Conservation (phyloP, 2,797 vertebrate genomes). For the Rhabdomys pumilio region DNA sequence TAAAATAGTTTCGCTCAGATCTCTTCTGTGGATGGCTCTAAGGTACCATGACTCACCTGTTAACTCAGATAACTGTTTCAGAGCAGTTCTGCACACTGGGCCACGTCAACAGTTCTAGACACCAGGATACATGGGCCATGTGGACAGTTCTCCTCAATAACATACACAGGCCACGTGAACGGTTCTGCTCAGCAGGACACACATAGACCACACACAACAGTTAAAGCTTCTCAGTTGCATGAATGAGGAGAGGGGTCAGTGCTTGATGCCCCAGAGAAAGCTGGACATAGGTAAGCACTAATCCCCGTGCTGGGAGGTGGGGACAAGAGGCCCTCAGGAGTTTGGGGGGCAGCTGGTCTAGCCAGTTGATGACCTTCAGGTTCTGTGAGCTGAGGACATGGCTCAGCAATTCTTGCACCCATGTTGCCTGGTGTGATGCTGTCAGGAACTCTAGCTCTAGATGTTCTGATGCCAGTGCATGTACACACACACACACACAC, state of each 20-base stretch:
- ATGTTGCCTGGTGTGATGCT: neutral
- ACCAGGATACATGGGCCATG: neutral
- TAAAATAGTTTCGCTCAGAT: neutral
- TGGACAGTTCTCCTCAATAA: no score
- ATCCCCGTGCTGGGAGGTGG: neutral
- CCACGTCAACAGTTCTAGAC: neutral
- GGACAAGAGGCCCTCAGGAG: neutral
- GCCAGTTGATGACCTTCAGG: neutral
- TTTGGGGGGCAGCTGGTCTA: neutral
- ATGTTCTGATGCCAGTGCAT: neutral
- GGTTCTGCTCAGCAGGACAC: neutral
- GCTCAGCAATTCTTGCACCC: neutral
- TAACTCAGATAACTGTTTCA: constrained; percentile 19
- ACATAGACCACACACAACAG: neutral
- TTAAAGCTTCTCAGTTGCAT: neutral
- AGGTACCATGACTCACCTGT: constrained; percentile 9
- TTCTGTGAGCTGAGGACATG: neutral
- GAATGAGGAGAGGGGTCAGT: neutral
- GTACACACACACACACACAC: neutral
- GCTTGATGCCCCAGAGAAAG: neutral
- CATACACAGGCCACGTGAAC: neutral
- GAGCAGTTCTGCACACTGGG: neutral
- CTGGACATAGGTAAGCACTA: neutral
- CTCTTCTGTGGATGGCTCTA: constrained; percentile 19
- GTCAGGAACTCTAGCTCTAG: neutral